These are phyloP conservation scores for Drosophila triauraria DNA, from an alignment of 1,140 invertebrate species.

Conservation along the genomic window DNA sequence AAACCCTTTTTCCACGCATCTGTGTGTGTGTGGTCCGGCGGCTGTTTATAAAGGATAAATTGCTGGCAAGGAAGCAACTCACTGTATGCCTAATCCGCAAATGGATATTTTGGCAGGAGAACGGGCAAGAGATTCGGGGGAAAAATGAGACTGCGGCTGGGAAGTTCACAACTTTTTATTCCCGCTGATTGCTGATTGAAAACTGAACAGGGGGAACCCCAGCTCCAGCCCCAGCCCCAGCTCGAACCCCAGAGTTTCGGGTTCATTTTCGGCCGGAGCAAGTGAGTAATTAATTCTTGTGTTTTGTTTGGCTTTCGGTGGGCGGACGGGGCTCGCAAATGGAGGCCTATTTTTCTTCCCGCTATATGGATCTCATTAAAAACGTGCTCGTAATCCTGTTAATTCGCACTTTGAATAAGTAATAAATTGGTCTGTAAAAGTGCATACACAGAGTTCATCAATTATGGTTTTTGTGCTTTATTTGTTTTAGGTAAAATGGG, in stretches of 20 bases:
- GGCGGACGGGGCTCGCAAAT: constrained; percentile 3
- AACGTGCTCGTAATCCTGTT: constrained; percentile 8
- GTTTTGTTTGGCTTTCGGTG: constrained; percentile 44
- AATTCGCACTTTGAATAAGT: constrained; percentile 7
- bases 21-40: constrained; percentile 50
- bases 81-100: constrained; percentile 78
- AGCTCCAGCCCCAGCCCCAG: background rate
- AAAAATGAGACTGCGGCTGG: constrained; percentile 5
- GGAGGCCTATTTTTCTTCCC: constrained; percentile 28
- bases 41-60: constrained; percentile 79
- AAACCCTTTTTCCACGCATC: constrained; percentile 10
- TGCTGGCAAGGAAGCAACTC: constrained; percentile 60
- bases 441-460: background rate
- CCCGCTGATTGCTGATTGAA: constrained; percentile 47
- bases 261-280: constrained; percentile 36
- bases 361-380: constrained; percentile 30
- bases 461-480: background rate
- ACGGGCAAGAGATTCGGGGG: background rate
- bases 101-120: constrained; percentile 71
- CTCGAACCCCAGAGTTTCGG: background rate
- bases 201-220: constrained; percentile 15
- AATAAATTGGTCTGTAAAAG: constrained; percentile 8
- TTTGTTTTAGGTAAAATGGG: too few relatives aligned
- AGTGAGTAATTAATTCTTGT: constrained; percentile 50
- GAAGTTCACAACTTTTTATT: constrained; percentile 46